Evolutionary conservation across 37 sponge, comb jelly and placozoan species (phyloP).

Genomic region (Agelas oroides): DNA sequence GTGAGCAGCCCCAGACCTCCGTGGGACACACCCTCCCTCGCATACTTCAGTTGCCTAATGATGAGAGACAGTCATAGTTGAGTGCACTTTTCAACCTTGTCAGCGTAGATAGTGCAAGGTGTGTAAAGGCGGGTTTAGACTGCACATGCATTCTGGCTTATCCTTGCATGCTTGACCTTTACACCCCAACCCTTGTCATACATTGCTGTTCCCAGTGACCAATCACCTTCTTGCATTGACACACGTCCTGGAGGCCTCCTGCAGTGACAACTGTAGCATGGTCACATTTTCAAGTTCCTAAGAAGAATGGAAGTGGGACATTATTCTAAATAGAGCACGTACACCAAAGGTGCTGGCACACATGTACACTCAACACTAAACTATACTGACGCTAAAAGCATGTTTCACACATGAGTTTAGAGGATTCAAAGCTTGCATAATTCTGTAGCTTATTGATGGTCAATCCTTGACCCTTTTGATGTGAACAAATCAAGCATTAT

Average conservation of each 20-base stretch:
- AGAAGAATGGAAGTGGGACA: not conserved
- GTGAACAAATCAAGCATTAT: too few species aligned
- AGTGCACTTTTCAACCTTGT: not conserved
- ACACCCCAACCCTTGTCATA: too few species aligned
- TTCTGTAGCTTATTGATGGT: too few species aligned
- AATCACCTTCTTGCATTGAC: constrained; percentile 54
- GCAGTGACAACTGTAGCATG: constrained; percentile 61
- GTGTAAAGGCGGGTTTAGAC: too few species aligned
- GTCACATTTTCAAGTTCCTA: constrained; percentile 79
- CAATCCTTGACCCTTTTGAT: too few species aligned
- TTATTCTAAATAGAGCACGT: too few species aligned
- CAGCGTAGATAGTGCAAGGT: constrained; percentile 9
- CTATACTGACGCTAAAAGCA: too few species aligned
- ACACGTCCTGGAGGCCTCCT: constrained; percentile 54
- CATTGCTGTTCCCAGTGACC: too few species aligned
- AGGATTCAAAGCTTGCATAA: too few species aligned
- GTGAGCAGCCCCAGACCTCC: constrained; percentile 82
- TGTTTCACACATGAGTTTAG: too few species aligned
- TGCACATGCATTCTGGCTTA: constrained; percentile 10
- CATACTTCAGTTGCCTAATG: constrained; percentile 53
- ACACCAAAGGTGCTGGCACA: too few species aligned
- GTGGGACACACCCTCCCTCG: constrained; percentile 73
- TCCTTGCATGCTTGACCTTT: not conserved
- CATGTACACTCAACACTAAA: too few species aligned
- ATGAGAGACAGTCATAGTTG: not conserved